Conservation (phyloP, 2,888 invertebrate species). For the Scaptomyza tumidula region DNA sequence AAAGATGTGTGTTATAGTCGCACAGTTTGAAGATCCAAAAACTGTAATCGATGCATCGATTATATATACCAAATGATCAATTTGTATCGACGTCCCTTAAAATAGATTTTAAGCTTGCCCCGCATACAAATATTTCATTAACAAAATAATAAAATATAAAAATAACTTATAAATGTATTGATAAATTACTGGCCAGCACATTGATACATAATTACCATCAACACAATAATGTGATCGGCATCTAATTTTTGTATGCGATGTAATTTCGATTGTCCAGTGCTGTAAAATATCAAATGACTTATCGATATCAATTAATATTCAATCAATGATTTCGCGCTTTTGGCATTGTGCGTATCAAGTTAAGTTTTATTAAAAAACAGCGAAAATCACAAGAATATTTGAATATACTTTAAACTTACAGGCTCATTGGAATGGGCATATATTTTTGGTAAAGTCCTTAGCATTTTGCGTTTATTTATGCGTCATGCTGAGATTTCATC, state of each 20-base stretch:
- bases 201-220: too few relatives aligned
- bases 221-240: too few relatives aligned
- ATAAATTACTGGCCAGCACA: background rate
- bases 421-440: too few relatives aligned
- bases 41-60: background rate
- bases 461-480: too few relatives aligned
- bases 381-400: too few relatives aligned
- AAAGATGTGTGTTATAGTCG: too few relatives aligned
- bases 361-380: too few relatives aligned
- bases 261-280: background rate
- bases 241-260: too few relatives aligned
- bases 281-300: background rate
- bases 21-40: too few relatives aligned
- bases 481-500: too few relatives aligned
- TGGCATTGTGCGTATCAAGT: background rate
- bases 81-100: background rate
- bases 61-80: background rate
- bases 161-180: background rate
- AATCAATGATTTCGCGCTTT: background rate
- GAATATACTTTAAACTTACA: background rate
- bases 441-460: too few relatives aligned
- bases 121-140: background rate
- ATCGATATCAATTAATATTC: background rate
- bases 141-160: too few relatives aligned
- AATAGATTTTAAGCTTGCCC: background rate